Percentiles rank a stretch among this genome's conserved stretches.
phyloP scores from a whole-genome alignment of 2,113 vertebrate genomes.

The Brachyhypopomus occidentalis region DNA sequence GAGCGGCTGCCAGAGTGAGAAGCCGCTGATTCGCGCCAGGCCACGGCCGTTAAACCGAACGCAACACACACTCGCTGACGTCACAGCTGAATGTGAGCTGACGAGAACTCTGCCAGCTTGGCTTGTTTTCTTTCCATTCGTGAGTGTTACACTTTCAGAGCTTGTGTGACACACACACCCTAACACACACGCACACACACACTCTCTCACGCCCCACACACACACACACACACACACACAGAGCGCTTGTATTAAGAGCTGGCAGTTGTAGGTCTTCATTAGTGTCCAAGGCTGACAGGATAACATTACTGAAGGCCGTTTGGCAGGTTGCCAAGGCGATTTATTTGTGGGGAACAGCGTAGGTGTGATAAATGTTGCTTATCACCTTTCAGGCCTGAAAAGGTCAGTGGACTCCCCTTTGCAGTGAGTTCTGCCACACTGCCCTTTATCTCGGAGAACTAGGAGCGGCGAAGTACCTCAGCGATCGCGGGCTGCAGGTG shows the following conservation, averaged over 20 bases:
- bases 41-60: constrained; percentile 63
- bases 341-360: constrained; percentile 60
- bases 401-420: constrained; percentile 67
- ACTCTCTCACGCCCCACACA: too few relatives aligned
- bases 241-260: constrained; percentile 60
- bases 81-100: constrained; percentile 58
- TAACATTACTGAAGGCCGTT: constrained; percentile 56
- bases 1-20: constrained; percentile 67
- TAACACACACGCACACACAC: too few relatives aligned
- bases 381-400: constrained; percentile 68
- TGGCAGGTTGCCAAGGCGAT: constrained; percentile 53
- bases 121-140: constrained; percentile 72
- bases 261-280: constrained; percentile 61
- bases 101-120: constrained; percentile 61
- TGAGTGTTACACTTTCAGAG: constrained; percentile 55
- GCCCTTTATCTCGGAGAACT: neutral
- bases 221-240: constrained; percentile 17
- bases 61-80: constrained; percentile 54
- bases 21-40: constrained; percentile 68
- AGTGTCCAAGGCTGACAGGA: constrained; percentile 50
- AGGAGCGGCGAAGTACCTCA: neutral
- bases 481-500: neutral
- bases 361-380: constrained; percentile 74
- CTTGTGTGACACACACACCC: constrained; percentile 69
- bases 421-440: constrained; percentile 38